Conservation (phyloP, 2,113 vertebrate genomes). For the Solenodon paradoxus region DNA sequence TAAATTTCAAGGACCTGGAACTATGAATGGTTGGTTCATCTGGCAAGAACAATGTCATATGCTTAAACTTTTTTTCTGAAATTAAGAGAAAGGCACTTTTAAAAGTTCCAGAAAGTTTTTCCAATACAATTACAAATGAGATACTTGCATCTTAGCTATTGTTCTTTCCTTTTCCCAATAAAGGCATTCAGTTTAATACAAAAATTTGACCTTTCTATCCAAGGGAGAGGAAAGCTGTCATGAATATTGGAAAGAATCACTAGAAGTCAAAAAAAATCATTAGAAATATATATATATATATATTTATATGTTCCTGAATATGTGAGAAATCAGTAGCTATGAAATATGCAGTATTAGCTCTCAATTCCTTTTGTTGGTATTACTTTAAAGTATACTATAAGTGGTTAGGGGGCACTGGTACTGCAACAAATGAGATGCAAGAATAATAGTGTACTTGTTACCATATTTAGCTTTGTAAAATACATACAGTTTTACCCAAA, state of each 20-base stretch:
- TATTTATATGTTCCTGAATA: not conserved
- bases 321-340: not conserved
- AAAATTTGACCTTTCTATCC: not conserved
- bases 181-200: not conserved
- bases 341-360: not conserved
- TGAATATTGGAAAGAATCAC: not conserved
- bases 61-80: not conserved
- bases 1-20: not conserved
- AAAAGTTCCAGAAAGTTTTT: not conserved
- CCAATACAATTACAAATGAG: not conserved
- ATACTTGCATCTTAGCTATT: not conserved
- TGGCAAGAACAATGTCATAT: not conserved
- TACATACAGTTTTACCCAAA: no score
- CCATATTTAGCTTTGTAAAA: no score
- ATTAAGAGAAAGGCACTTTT: not conserved
- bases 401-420: not conserved
- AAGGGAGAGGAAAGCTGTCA: not conserved
- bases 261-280: not conserved
- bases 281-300: not conserved
- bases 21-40: not conserved
- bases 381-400: not conserved
- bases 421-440: not conserved
- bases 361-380: not conserved
- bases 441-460: not conserved
- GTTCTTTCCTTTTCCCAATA: not conserved